phyloP scores from a whole-genome alignment of 1,140 invertebrate species.

The Cardiocondyla obscurior region DNA sequence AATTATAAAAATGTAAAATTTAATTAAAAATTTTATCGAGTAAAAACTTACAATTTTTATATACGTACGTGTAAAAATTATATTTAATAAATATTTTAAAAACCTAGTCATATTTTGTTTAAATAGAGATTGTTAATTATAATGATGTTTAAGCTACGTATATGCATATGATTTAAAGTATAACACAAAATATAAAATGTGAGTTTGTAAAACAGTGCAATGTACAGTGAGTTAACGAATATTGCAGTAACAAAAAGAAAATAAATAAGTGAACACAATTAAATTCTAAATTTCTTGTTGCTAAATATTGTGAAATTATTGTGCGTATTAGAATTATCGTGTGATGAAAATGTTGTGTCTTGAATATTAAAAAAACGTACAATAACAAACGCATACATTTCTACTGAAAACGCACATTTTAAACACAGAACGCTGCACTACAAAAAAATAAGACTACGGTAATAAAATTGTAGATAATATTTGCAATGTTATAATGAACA shows the following conservation, averaged over 20 bases:
- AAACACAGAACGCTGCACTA: neutral
- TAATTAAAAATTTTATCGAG: no score
- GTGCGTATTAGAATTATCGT: constrained; percentile 15
- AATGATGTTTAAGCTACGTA: constrained; percentile 27
- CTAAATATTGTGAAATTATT: neutral
- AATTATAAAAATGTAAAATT: constrained; percentile 7
- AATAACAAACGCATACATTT: neutral
- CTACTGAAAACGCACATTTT: neutral
- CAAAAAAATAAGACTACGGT: neutral
- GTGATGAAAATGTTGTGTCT: neutral
- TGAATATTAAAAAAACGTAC: neutral
- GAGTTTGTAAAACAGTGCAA: neutral
- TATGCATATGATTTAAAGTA: neutral
- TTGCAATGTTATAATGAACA: constrained; percentile 21
- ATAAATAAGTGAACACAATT: constrained; percentile 19
- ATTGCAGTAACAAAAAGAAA: constrained; percentile 7
- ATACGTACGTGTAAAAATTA: neutral
- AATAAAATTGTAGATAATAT: neutral
- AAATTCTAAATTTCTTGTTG: neutral
- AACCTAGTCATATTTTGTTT: neutral
- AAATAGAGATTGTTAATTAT: neutral
- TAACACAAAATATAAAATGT: neutral
- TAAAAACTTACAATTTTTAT: neutral
- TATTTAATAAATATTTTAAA: neutral
- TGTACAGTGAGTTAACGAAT: neutral